Evolutionary conservation across 1,140 invertebrate species (phyloP).

Genomic region (Drosophila parabipectinata): DNA sequence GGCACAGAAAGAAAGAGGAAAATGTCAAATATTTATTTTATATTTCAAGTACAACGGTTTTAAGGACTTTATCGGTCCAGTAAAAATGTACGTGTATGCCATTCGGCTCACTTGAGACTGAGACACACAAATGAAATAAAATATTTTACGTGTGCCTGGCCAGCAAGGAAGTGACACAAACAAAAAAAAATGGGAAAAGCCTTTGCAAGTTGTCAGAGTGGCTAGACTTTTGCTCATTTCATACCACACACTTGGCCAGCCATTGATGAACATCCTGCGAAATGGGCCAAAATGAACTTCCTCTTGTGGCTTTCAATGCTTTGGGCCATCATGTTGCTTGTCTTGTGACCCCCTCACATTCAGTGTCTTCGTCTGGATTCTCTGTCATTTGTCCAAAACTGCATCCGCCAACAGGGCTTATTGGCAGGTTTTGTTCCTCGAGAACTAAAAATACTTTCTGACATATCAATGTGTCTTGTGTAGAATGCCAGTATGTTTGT

Average conservation of each 20-base stretch:
- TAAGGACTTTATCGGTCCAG: constrained; percentile 41
- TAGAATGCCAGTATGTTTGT: constrained; percentile 23
- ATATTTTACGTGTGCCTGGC: constrained; percentile 58
- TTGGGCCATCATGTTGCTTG: constrained; percentile 55
- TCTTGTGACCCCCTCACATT: constrained; percentile 29
- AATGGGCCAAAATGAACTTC: constrained; percentile 54
- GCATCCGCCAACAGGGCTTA: constrained; percentile 71
- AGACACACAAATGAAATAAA: constrained; percentile 70
- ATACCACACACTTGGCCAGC: constrained; percentile 34
- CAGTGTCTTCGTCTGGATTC: constrained; percentile 36
- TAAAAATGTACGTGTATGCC: constrained; percentile 20
- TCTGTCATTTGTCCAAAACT: constrained; percentile 74
- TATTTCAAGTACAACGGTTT: constrained; percentile 55
- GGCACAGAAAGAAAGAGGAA: constrained; percentile 49
- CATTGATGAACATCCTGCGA: constrained; percentile 64
- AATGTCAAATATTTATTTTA: constrained; percentile 75
- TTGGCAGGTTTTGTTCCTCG: constrained; percentile 76
- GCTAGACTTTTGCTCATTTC: constrained; percentile 72
- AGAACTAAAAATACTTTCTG: constrained; percentile 79
- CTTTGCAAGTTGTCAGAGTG: constrained; percentile 60
- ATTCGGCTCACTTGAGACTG: constrained; percentile 36
- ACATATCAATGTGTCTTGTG: constrained; percentile 70
- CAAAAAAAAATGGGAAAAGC: constrained; percentile 25
- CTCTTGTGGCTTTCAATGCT: constrained; percentile 2
- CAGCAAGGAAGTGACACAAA: constrained; percentile 39